Conservation (phyloP, 2,797 vertebrate genomes). For the Epinephelus coioides region DNA sequence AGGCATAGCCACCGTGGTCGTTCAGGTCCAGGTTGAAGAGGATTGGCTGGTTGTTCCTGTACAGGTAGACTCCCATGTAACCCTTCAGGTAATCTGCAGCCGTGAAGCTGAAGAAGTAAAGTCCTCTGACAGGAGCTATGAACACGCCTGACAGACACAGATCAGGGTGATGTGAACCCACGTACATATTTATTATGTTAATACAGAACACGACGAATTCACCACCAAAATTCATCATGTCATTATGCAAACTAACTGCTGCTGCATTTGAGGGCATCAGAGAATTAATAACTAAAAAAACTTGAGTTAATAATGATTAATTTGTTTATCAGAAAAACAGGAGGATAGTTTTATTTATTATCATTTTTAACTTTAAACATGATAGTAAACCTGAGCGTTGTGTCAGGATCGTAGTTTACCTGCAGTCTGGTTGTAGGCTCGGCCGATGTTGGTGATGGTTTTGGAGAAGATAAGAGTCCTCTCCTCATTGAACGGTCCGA, state of each 20-base stretch:
- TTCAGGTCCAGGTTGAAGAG: slow-evolving; percentile 75
- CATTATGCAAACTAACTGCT: too few species aligned
- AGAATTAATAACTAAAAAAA: too few species aligned
- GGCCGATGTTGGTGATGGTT: slow-evolving; percentile 66
- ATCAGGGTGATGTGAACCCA: background rate
- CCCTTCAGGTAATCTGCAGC: slow-evolving; percentile 77
- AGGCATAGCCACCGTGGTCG: slow-evolving; percentile 76
- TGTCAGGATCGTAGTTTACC: slow-evolving; percentile 40
- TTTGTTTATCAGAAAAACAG: too few species aligned
- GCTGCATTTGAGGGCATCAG: too few species aligned
- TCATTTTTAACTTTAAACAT: too few species aligned
- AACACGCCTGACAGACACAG: slow-evolving; percentile 68
- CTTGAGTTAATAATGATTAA: too few species aligned
- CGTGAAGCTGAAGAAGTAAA: slow-evolving; percentile 82
- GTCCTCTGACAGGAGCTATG: slow-evolving; percentile 67
- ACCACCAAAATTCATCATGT: too few species aligned
- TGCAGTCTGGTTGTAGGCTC: slow-evolving; percentile 65
- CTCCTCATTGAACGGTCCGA: slow-evolving; percentile 74
- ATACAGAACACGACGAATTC: too few species aligned
- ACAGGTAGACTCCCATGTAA: slow-evolving; percentile 79
- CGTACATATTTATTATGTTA: too few species aligned
- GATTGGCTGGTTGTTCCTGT: slow-evolving; percentile 70
- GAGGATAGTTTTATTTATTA: too few species aligned
- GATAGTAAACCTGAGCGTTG: too few species aligned
- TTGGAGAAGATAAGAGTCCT: slow-evolving; percentile 75